A percentile compares a stretch with the other conserved stretches of the same genome.
phyloP scores from a whole-genome alignment of 2,888 invertebrate genomes.

The Nephrotoma guestfalica region DNA sequence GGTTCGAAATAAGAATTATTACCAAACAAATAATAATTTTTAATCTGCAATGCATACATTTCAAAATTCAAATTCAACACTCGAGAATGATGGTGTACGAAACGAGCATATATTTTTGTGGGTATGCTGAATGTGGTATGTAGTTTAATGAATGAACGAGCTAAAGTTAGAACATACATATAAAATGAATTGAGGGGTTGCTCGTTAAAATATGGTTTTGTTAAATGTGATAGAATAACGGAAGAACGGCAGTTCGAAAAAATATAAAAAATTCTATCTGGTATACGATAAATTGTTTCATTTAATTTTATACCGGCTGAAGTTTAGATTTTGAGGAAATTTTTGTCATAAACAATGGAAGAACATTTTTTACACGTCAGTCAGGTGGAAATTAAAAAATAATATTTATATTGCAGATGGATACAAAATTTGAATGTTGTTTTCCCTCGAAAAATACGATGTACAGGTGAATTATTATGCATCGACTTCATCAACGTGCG shows the following conservation, averaged over 20 bases:
- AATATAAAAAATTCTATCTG: neutral
- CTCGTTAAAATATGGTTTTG: neutral
- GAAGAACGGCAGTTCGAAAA: neutral
- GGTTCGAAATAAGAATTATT: neutral
- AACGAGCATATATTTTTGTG: neutral
- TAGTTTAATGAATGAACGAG: neutral
- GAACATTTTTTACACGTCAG: neutral
- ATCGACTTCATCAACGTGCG: too few relatives aligned
- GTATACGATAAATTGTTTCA: neutral
- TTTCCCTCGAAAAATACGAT: too few relatives aligned
- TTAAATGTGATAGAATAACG: neutral
- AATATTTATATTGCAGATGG: neutral
- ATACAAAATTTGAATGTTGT: too few relatives aligned
- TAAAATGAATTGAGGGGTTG: neutral
- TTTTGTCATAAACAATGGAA: neutral
- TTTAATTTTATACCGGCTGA: neutral
- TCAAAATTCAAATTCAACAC: neutral
- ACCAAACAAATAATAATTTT: neutral
- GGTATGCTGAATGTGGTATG: neutral
- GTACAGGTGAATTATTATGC: too few relatives aligned
- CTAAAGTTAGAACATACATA: neutral
- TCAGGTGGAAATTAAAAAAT: neutral
- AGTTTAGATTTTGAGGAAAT: neutral
- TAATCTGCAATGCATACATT: neutral
- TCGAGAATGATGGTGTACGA: neutral